These are phyloP conservation scores for Myoxocephalus aenaeus DNA, from an alignment of 2,797 vertebrate genomes.

Conservation along the genomic window DNA sequence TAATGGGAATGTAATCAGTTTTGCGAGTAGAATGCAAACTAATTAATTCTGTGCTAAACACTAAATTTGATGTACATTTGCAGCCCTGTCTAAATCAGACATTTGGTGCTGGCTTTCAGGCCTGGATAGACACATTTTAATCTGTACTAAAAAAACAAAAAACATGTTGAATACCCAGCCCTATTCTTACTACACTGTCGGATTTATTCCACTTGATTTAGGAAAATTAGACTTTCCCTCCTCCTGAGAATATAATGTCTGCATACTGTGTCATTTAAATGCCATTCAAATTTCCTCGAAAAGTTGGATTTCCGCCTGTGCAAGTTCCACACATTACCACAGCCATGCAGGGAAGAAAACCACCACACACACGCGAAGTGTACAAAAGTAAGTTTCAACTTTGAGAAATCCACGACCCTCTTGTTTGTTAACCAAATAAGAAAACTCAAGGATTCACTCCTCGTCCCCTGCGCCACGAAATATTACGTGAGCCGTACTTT, in stretches of 20 bases:
- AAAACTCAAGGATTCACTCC: neutral
- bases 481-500: conserved; percentile 6
- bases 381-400: neutral
- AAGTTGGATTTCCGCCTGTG: neutral
- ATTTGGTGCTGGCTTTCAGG: neutral
- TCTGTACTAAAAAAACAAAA: neutral
- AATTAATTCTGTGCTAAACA: neutral
- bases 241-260: neutral
- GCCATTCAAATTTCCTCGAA: neutral
- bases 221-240: neutral
- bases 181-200: neutral
- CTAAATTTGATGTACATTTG: neutral
- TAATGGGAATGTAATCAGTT: neutral
- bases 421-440: neutral
- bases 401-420: neutral
- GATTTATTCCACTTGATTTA: neutral
- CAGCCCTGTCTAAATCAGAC: neutral
- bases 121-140: neutral
- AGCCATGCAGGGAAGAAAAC: neutral
- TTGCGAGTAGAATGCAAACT: neutral
- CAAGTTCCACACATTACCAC: neutral
- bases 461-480: neutral
- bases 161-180: neutral
- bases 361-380: neutral
- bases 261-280: neutral